Evolutionary conservation across 1,140 invertebrate species (phyloP), one percentile per base, ranked within the genome.

Genomic region (Ips typographus): DNA sequence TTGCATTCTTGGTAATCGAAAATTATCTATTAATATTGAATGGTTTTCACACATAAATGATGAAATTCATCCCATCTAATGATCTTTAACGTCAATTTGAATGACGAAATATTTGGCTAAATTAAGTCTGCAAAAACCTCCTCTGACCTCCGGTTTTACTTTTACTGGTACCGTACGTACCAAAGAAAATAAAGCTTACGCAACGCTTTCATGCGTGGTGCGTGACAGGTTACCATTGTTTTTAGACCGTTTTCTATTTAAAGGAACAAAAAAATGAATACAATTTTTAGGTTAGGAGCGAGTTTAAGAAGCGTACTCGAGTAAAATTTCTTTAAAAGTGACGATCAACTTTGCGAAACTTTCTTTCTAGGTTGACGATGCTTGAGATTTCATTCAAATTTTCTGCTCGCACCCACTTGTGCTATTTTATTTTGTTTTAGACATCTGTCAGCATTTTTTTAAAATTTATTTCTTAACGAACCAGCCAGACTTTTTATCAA

Each of bases 361-460:
- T 36, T 56, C 57, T 36, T 65, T 65, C 63, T 65, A 43, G 63
- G 63, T 65, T 52, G 44, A 40, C 57, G 5, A 6, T 37, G 38
- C 41, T 38, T 55, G 8, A 36, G 47, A 55, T 56, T 56, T 6
- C 52, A 65, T 65, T 65, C 52, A 42, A 55, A 43, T 65, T 40
- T 55, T n/a, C 51, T 22, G 44, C 5, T 40, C 22, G 22, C 22
- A 22, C 22, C 0, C 0, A 22, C 22, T 22, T 22, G 22, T 22
- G 22, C 22, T 22, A 22, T 22, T 22, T 22, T 22, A 0, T 22
- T 22, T 22, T 22, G 22, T 22, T 22, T 22, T 22, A 22, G 22
- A 22, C 22, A 22, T 22, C 22, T 22, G 22, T 22, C 22, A 22
- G 0, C 22, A 22, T 22, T 22, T 22, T 22, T 22, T 22, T 22